A percentile compares a stretch with the other conserved stretches of the same genome.
Conservation (phyloP, 1,140 invertebrate species). For the Hetaerina americana region DNA sequence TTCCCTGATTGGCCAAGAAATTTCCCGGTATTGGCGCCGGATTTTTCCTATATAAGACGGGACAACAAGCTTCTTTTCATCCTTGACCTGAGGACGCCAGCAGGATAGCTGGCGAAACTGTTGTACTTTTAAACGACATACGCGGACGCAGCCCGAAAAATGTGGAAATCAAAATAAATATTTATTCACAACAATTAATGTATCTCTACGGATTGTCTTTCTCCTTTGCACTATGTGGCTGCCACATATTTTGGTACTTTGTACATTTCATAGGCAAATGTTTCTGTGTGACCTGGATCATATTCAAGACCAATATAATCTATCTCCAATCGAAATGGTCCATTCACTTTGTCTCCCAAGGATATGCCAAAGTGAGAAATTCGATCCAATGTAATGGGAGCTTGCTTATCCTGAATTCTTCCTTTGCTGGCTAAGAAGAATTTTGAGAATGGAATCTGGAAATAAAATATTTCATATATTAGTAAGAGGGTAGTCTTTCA, state of each 20-base stretch:
- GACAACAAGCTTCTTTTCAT: too few relatives aligned
- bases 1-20: too few relatives aligned
- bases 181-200: background rate
- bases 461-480: too few relatives aligned
- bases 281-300: conserved; percentile 62
- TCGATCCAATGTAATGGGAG: conserved; percentile 36
- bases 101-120: too few relatives aligned
- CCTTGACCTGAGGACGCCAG: too few relatives aligned
- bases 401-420: conserved; percentile 71
- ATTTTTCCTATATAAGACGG: too few relatives aligned
- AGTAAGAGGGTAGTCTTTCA: too few relatives aligned
- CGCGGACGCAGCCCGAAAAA: too few relatives aligned
- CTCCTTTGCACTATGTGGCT: conserved; percentile 23
- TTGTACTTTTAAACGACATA: too few relatives aligned
- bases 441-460: conserved; percentile 89
- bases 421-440: conserved; percentile 76
- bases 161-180: too few relatives aligned
- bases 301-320: conserved; percentile 78
- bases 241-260: conserved; percentile 48
- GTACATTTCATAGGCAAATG: conserved; percentile 87
- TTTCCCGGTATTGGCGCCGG: too few relatives aligned
- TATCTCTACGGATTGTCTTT: conserved; percentile 4
- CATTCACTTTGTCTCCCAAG: conserved; percentile 57
- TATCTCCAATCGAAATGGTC: conserved; percentile 82
- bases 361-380: conserved; percentile 71